Evolutionary conservation across 2,113 vertebrate genomes (phyloP).

Genomic region (Oncorhynchus keta): DNA sequence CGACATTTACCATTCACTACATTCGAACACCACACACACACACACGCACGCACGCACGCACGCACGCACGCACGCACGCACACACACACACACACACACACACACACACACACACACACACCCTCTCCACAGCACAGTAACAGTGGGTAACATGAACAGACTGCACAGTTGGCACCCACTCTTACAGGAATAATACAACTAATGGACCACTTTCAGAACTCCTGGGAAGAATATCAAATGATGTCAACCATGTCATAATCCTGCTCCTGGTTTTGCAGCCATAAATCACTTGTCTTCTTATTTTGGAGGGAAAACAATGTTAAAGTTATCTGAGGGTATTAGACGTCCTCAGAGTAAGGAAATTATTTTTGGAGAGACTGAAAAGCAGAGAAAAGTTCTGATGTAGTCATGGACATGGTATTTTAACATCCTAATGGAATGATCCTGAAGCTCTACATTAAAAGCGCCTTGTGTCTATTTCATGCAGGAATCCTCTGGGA

Average conservation of each 20-base stretch:
- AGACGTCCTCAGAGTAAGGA: neutral
- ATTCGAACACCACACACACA: neutral
- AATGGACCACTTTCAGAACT: constrained; percentile 68
- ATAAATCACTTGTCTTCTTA: neutral
- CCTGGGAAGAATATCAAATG: constrained; percentile 63
- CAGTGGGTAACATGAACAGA: constrained; percentile 49
- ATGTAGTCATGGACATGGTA: constrained; percentile 11
- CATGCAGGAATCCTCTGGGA: neutral
- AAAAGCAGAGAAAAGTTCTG: neutral
- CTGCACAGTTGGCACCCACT: constrained; percentile 51
- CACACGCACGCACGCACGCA: neutral
- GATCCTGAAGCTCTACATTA: neutral
- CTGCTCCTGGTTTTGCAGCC: constrained; percentile 30
- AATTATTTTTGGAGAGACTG: neutral
- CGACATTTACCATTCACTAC: neutral
- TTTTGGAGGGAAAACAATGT: neutral
- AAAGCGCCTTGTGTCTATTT: neutral
- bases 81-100: neutral
- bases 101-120: neutral
- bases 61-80: neutral
- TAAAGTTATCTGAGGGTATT: neutral
- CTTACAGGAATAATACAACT: constrained; percentile 54
- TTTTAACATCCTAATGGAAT: constrained; percentile 15
- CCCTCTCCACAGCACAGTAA: neutral
- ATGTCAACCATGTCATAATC: constrained; percentile 63